A percentile compares a stretch with the other conserved stretches of the same genome.
These are phyloP conservation scores for Lichenostomus cassidix DNA, from an alignment of 2,113 vertebrate genomes.

Conservation along the genomic window DNA sequence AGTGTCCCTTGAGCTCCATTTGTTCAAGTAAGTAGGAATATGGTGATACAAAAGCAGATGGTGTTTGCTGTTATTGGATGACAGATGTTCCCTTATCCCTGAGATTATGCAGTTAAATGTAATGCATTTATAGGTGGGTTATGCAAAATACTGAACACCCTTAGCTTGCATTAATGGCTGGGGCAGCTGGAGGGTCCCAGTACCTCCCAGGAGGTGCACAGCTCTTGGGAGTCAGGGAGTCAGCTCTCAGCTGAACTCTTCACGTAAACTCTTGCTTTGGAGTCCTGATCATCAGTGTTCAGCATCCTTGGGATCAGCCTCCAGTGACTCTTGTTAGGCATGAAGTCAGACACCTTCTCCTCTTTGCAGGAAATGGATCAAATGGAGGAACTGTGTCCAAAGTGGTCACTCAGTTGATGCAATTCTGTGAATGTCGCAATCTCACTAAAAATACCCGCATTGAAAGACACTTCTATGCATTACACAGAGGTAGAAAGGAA, in stretches of 20 bases:
- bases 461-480: neutral
- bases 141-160: neutral
- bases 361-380: neutral
- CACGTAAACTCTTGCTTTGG: neutral
- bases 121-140: neutral
- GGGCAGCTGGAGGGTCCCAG: neutral
- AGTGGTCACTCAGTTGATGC: neutral
- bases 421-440: neutral
- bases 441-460: neutral
- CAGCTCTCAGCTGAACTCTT: neutral
- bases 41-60: conserved; percentile 21
- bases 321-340: neutral
- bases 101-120: neutral
- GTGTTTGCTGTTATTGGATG: conserved; percentile 2
- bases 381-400: neutral
- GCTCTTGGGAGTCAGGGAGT: neutral
- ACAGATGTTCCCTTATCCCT: conserved; percentile 38
- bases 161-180: neutral
- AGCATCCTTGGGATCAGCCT: neutral
- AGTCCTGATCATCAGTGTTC: neutral
- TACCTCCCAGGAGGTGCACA: neutral
- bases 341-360: neutral
- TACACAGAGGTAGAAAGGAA: neutral
- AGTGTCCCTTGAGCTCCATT: conserved; percentile 7
- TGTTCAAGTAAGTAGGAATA: conserved; percentile 12